Percentiles rank a stretch among this genome's conserved stretches.
Evolutionary conservation across 2,797 vertebrate species (phyloP).

Genomic region (Hoplostethus atlanticus): DNA sequence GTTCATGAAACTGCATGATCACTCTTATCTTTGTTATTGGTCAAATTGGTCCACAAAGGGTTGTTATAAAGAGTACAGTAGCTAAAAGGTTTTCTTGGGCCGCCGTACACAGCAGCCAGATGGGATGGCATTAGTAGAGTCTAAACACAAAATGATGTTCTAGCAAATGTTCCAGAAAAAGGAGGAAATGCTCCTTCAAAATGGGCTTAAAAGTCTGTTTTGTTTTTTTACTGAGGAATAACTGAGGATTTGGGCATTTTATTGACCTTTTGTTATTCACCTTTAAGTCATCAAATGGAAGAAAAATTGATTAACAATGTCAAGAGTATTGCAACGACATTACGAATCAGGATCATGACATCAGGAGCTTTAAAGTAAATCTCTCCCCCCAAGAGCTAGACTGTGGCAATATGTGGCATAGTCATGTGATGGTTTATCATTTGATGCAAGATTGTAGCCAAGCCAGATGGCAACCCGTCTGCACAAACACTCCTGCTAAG

Average conservation of each 20-base stretch:
- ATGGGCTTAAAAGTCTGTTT: slow-evolving; percentile 33
- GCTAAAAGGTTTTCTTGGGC: slow-evolving; percentile 1
- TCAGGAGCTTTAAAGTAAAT: no score
- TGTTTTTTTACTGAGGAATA: slow-evolving; percentile 20
- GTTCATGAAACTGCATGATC: no score
- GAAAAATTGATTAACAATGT: slow-evolving; percentile 13
- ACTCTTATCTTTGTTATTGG: no score
- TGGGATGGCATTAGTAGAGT: slow-evolving; percentile 31
- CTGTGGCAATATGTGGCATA: no score
- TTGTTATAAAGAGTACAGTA: not conserved
- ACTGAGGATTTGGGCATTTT: slow-evolving; percentile 47
- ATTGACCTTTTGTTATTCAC: slow-evolving; percentile 26
- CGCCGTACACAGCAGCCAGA: slow-evolving; percentile 25
- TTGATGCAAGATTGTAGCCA: no score
- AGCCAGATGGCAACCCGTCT: no score
- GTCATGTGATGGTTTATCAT: no score
- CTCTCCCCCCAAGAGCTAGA: no score
- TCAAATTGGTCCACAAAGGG: no score
- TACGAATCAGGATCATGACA: not conserved
- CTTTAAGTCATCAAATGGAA: slow-evolving; percentile 38
- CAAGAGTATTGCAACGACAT: slow-evolving; percentile 1
- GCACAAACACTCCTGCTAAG: no score
- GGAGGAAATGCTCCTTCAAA: slow-evolving; percentile 30
- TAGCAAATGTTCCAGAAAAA: slow-evolving; percentile 45
- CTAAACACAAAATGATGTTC: slow-evolving; percentile 19